phyloP scores from a whole-genome alignment of 2,113 vertebrate genomes.

The Vidua macroura region DNA sequence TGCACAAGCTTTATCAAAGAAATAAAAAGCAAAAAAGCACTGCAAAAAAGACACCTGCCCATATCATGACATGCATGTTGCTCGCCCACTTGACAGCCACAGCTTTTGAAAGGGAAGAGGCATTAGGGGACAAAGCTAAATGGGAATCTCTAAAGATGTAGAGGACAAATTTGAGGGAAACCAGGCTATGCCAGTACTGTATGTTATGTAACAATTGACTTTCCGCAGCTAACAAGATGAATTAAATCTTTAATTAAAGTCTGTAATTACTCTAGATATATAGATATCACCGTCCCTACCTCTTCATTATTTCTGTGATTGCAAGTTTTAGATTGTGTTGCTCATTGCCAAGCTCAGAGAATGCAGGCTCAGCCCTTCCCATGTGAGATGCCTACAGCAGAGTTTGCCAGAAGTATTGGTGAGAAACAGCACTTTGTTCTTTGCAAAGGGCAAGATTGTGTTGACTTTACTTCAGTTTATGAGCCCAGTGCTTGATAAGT shows the following conservation, averaged over 20 bases:
- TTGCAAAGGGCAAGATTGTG: not conserved
- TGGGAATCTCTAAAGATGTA: not conserved
- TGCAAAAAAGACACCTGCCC: not conserved
- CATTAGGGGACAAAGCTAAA: not conserved
- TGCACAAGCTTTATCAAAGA: not conserved
- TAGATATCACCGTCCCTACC: not conserved
- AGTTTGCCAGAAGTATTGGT: not conserved
- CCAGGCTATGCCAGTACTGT: not conserved
- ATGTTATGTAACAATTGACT: not conserved
- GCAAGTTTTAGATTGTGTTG: not conserved
- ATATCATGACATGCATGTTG: accelerated
- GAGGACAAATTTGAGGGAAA: not conserved
- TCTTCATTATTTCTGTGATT: not conserved
- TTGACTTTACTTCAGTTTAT: not conserved
- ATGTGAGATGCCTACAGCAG: not conserved
- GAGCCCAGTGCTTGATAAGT: not conserved
- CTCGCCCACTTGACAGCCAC: not conserved
- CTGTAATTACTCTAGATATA: not conserved
- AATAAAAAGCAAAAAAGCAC: not conserved
- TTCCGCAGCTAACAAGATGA: not conserved
- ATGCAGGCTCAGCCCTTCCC: not conserved
- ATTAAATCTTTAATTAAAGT: not conserved
- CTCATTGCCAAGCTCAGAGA: not conserved
- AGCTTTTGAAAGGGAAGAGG: not conserved
- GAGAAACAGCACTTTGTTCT: not conserved